Conservation (phyloP, 2,797 vertebrate genomes). For the Ctenopoma kingsleyae region DNA sequence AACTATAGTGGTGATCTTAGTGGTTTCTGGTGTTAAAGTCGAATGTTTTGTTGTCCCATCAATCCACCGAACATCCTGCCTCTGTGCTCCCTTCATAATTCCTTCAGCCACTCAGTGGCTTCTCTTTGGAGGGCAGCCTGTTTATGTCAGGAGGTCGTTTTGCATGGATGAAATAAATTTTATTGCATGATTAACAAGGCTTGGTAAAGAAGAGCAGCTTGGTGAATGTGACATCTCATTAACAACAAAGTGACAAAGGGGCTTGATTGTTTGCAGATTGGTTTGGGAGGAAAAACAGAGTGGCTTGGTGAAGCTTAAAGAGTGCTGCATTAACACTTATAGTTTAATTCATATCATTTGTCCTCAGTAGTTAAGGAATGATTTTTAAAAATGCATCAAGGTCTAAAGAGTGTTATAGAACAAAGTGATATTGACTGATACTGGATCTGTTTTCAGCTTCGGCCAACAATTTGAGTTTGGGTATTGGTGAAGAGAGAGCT, state of each 20-base stretch:
- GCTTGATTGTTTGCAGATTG: not conserved
- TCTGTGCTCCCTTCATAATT: not conserved
- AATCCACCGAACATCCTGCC: not conserved
- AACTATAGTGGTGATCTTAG: not conserved
- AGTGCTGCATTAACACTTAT: no score
- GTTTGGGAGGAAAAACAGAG: constrained; percentile 1
- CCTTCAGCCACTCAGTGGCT: not conserved
- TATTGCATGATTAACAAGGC: not conserved
- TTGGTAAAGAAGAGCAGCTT: not conserved
- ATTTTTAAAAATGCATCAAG: no score
- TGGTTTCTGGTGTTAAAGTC: not conserved
- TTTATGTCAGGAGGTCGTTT: not conserved
- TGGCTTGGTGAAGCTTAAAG: not conserved
- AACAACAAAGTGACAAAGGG: not conserved
- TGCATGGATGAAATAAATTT: not conserved
- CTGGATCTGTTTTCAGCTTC: not conserved
- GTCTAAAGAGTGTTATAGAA: no score
- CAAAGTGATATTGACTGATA: not conserved
- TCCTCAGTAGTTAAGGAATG: no score
- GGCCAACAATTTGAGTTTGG: no score
- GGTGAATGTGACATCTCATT: no score
- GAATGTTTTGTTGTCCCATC: not conserved
- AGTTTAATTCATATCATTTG: not conserved
- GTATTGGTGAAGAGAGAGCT: no score
- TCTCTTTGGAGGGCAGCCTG: not conserved